A percentile compares a stretch with the other conserved stretches of the same genome.
Evolutionary conservation across 2,113 vertebrate species (phyloP).

Genomic region (Aegotheles bennettii): DNA sequence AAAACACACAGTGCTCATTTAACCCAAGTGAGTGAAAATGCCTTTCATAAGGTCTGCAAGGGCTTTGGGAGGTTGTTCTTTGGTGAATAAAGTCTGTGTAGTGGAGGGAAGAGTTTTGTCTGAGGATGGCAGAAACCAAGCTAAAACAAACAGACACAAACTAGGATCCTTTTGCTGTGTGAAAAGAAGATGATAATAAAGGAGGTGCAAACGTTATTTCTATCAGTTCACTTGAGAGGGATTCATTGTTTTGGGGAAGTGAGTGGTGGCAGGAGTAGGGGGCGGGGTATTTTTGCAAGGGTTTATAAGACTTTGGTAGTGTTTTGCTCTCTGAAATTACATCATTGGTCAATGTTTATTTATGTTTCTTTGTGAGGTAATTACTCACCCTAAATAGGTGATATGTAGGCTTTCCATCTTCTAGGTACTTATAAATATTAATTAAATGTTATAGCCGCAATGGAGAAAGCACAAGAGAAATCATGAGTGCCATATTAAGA

Average conservation of each 20-base stretch:
- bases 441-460: not conserved
- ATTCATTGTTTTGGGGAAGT: not conserved
- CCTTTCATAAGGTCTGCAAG: conserved; percentile 72
- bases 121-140: not conserved
- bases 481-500: not conserved
- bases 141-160: conserved; percentile 4
- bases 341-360: not conserved
- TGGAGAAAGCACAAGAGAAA: not conserved
- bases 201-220: not conserved
- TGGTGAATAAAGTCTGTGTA: conserved; percentile 72
- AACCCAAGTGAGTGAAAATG: conserved; percentile 70
- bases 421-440: not conserved
- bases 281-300: not conserved
- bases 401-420: not conserved
- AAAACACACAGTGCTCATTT: conserved; percentile 67
- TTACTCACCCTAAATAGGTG: not conserved
- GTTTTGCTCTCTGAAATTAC: not conserved
- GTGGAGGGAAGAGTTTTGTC: conserved; percentile 14
- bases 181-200: not conserved
- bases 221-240: not conserved
- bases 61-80: not conserved
- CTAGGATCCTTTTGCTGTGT: not conserved
- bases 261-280: not conserved
- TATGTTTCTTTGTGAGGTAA: not conserved
- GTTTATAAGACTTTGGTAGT: not conserved